phyloP scores from a whole-genome alignment of 2,113 vertebrate species.

The Indri indri region DNA sequence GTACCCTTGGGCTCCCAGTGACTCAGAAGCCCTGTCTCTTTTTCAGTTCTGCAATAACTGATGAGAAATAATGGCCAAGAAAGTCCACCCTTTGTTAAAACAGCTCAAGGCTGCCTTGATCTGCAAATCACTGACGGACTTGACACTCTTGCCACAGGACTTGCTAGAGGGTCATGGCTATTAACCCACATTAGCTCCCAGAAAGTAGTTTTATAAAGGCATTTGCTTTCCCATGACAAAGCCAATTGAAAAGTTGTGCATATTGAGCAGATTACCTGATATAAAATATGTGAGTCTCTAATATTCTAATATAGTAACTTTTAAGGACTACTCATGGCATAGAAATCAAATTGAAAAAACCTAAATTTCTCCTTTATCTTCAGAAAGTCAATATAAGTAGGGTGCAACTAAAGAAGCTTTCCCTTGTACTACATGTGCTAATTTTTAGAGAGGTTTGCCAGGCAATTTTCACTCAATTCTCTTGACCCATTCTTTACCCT shows the following conservation, averaged over 20 bases:
- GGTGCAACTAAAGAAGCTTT: not conserved
- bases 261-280: not conserved
- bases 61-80: not conserved
- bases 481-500: not conserved
- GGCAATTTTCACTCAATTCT: not conserved
- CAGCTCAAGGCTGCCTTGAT: not conserved
- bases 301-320: not conserved
- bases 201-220: not conserved
- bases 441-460: not conserved
- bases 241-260: not conserved
- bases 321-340: not conserved
- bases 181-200: conserved; percentile 23
- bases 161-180: not conserved
- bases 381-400: not conserved
- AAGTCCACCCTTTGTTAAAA: not conserved
- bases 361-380: not conserved
- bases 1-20: not conserved
- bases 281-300: not conserved
- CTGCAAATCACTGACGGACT: not conserved
- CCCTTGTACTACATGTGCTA: not conserved
- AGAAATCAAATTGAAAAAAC: not conserved
- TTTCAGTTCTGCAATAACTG: not conserved
- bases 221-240: not conserved
- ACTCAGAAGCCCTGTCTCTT: conserved; percentile 26
- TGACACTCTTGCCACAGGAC: not conserved